Percentiles rank a stretch among this genome's conserved stretches.
phyloP scores from a whole-genome alignment of 2,797 vertebrate species.

The Spondyliosoma cantharus region DNA sequence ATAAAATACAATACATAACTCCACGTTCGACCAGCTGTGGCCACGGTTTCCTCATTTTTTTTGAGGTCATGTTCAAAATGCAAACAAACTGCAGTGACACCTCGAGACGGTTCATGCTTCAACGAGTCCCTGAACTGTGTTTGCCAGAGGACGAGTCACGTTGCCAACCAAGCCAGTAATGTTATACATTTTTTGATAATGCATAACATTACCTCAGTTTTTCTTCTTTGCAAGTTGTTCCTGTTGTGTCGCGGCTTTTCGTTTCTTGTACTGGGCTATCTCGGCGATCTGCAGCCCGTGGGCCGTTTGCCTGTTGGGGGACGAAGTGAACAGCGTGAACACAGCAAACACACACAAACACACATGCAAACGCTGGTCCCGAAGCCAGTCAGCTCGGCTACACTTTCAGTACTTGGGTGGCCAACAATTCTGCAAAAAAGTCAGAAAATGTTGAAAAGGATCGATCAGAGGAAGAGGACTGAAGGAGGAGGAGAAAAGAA shows the following conservation, averaged over 20 bases:
- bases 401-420: neutral
- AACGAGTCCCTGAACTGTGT: constrained; percentile 29
- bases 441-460: too few species aligned
- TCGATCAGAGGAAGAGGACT: too few species aligned
- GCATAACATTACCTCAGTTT: constrained; percentile 89
- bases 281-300: constrained; percentile 90
- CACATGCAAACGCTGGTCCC: constrained; percentile 21
- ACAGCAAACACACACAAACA: constrained; percentile 67
- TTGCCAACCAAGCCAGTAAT: constrained; percentile 70
- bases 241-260: constrained; percentile 87
- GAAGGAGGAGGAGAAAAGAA: neutral
- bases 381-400: neutral
- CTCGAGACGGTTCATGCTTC: constrained; percentile 27
- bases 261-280: constrained; percentile 88
- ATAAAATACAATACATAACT: neutral
- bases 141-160: constrained; percentile 55
- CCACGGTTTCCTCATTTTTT: neutral
- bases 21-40: neutral
- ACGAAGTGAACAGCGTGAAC: constrained; percentile 69
- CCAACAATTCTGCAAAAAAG: neutral
- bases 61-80: constrained; percentile 18
- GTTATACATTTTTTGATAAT: constrained; percentile 83
- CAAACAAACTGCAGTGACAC: constrained; percentile 29
- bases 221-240: constrained; percentile 87
- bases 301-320: constrained; percentile 84